Percentiles rank a stretch among this genome's conserved stretches.
Conservation (phyloP, 2,888 invertebrate genomes). For the Camponotus fellah region DNA sequence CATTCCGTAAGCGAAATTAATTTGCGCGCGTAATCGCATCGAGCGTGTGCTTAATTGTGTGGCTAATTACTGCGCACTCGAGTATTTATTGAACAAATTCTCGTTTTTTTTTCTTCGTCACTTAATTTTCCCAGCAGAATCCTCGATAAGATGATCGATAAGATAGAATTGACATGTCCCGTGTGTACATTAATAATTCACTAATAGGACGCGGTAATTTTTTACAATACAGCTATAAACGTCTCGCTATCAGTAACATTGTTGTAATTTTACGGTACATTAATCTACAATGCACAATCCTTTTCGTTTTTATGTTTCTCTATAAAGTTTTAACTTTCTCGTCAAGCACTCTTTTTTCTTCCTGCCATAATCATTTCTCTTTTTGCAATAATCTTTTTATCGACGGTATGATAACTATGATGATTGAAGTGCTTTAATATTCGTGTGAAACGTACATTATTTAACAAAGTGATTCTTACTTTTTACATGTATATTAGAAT, state of each 20-base stretch:
- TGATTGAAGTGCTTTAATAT: conserved; percentile 12
- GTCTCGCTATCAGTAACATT: conserved; percentile 57
- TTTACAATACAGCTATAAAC: conserved; percentile 58
- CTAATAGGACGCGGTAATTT: conserved; percentile 67
- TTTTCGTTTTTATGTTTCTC: conserved; percentile 15
- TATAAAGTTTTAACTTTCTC: conserved; percentile 19
- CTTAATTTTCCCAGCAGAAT: conserved; percentile 29
- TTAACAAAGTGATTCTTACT: neutral
- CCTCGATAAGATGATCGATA: conserved; percentile 16
- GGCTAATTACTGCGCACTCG: neutral
- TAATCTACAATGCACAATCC: conserved; percentile 31
- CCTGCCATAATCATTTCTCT: conserved; percentile 29
- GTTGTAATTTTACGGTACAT: conserved; percentile 56
- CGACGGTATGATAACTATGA: neutral
- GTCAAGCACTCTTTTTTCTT: neutral
- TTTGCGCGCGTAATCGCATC: neutral
- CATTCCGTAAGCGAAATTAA: conserved; percentile 23
- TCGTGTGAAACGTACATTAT: neutral
- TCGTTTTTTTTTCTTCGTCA: neutral
- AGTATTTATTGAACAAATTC: neutral
- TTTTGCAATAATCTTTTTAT: conserved; percentile 19
- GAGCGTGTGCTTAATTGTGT: neutral
- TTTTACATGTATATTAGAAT: neutral
- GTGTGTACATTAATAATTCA: conserved; percentile 53
- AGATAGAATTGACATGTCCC: conserved; percentile 3